Conservation (phyloP, 2,797 vertebrate species). For the Tenualosa ilisha region DNA sequence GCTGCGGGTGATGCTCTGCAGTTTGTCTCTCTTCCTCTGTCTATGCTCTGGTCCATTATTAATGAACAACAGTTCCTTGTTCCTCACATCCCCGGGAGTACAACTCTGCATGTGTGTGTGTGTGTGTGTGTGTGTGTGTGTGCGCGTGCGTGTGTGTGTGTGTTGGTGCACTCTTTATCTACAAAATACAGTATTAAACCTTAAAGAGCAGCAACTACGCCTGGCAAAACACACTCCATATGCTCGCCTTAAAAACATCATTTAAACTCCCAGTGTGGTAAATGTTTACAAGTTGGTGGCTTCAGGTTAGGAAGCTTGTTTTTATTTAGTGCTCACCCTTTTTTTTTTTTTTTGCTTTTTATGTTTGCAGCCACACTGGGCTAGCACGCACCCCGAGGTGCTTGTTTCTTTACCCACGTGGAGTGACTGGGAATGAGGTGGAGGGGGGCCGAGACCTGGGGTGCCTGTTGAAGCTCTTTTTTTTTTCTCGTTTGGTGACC, state of each 20-base stretch:
- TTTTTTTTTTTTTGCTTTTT: background rate
- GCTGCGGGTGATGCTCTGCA: constrained; percentile 45
- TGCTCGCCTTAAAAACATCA: constrained; percentile 7
- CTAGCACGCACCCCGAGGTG: background rate
- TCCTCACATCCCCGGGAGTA: constrained; percentile 32
- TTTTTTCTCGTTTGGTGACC: background rate
- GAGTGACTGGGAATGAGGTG: background rate
- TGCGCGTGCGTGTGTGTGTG: constrained; percentile 43
- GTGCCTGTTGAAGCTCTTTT: background rate
- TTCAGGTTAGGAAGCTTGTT: background rate
- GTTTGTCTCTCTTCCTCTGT: constrained; percentile 58
- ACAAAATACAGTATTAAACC: constrained; percentile 18
- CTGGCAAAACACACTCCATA: background rate
- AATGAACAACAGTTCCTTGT: constrained; percentile 6
- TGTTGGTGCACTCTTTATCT: background rate
- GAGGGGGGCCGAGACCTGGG: background rate
- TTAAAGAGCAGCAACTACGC: background rate
- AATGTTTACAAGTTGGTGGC: background rate
- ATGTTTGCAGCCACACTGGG: background rate
- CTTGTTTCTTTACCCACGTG: background rate
- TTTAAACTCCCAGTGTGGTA: background rate
- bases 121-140: constrained; percentile 28
- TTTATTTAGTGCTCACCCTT: background rate
- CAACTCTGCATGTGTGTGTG: constrained; percentile 1
- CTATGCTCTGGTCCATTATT: constrained; percentile 57